Evolutionary conservation across 2,797 vertebrate species (phyloP).

Genomic region (Nasua narica): DNA sequence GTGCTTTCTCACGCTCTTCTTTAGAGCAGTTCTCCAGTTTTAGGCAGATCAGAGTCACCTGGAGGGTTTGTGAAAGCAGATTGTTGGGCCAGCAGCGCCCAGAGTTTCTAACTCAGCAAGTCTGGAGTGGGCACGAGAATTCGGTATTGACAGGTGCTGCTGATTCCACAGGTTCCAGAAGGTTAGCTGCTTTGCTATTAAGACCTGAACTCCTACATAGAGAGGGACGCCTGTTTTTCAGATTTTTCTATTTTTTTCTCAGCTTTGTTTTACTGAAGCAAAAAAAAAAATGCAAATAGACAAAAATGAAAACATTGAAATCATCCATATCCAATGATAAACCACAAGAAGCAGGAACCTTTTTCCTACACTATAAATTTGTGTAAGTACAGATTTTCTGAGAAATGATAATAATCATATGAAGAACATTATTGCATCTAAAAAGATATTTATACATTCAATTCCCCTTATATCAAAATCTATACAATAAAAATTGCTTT

Average conservation of each 20-base stretch:
- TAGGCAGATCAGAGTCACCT: background rate
- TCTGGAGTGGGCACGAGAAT: background rate
- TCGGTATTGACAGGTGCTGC: background rate
- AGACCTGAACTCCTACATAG: background rate
- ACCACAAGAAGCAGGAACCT: background rate
- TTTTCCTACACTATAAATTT: background rate
- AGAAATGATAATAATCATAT: background rate
- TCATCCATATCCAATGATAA: background rate
- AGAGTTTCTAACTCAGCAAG: background rate
- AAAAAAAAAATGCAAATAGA: background rate
- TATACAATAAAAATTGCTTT: background rate
- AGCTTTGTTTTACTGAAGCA: background rate
- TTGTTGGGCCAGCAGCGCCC: background rate
- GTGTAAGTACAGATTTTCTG: background rate
- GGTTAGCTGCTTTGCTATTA: background rate
- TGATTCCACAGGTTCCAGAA: background rate
- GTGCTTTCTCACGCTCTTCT: background rate
- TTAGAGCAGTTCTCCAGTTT: background rate
- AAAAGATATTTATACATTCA: background rate
- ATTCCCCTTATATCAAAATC: background rate
- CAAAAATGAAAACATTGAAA: conserved; percentile 19
- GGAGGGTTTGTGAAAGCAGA: background rate
- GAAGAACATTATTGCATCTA: background rate
- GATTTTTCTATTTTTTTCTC: background rate
- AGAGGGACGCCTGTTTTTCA: background rate